Evolutionary conservation across 2,888 invertebrate genomes (phyloP).

Genomic region (Archips crataeganus): DNA sequence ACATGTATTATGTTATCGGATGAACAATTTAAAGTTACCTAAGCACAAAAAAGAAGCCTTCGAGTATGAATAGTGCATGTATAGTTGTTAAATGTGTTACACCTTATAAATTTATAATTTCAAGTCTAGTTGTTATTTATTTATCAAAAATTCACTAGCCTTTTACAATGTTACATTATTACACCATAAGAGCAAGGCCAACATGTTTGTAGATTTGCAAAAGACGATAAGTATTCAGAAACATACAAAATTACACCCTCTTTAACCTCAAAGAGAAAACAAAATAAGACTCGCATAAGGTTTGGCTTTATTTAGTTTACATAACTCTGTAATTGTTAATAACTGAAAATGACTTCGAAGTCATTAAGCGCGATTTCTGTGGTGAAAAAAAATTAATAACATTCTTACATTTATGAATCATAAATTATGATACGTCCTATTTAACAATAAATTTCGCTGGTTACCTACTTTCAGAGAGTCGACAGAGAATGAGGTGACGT

Average conservation of each 20-base stretch:
- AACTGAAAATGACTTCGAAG: slow-evolving; percentile 1
- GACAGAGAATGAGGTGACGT: slow-evolving; percentile 50
- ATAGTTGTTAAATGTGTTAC: slow-evolving; percentile 62
- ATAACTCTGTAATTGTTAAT: neutral
- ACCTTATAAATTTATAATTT: slow-evolving; percentile 75
- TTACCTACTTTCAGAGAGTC: slow-evolving; percentile 44
- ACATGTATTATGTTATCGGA: slow-evolving; percentile 24
- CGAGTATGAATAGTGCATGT: slow-evolving; percentile 51
- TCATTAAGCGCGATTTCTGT: slow-evolving; percentile 15
- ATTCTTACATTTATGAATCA: slow-evolving; percentile 11
- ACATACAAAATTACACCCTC: slow-evolving; percentile 45
- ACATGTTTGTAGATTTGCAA: slow-evolving; percentile 67
- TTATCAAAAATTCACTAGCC: slow-evolving; percentile 86
- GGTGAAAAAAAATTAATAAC: slow-evolving; percentile 5
- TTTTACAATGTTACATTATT: slow-evolving; percentile 79
- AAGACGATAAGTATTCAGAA: slow-evolving; percentile 54
- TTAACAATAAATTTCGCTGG: slow-evolving; percentile 18
- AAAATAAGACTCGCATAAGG: neutral
- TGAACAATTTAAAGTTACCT: slow-evolving; percentile 33
- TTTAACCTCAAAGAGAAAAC: slow-evolving; percentile 27
- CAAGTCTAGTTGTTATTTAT: slow-evolving; percentile 80
- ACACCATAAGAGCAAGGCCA: slow-evolving; percentile 80
- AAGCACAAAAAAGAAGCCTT: slow-evolving; percentile 47
- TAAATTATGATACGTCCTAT: slow-evolving; percentile 23
- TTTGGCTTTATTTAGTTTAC: neutral